Evolutionary conservation across 2,888 invertebrate genomes (phyloP).

Genomic region (Chaitophorus viminalis): DNA sequence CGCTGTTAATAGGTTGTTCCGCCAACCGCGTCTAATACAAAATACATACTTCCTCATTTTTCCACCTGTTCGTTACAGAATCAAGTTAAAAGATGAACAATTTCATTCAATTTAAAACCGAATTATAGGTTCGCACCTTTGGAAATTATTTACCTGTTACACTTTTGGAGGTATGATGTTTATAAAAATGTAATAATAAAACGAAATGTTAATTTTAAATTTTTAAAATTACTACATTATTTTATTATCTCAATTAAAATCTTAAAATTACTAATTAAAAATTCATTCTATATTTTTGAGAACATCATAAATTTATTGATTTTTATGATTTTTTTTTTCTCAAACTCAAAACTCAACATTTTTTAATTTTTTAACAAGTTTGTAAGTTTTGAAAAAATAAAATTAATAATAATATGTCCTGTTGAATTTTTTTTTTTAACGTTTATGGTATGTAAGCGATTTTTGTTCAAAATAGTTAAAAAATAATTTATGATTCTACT

Average conservation of each 20-base stretch:
- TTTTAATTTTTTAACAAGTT: too few species aligned
- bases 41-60: conserved; percentile 38
- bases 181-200: not conserved
- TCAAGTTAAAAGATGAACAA: conserved; percentile 41
- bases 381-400: too few species aligned
- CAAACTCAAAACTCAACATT: too few species aligned
- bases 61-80: conserved; percentile 31
- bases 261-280: not conserved
- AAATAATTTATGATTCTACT: too few species aligned
- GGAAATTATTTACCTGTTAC: not conserved
- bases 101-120: conserved; percentile 6
- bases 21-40: conserved; percentile 20
- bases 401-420: too few species aligned
- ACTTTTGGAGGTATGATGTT: not conserved
- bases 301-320: too few species aligned
- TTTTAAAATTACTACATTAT: not conserved
- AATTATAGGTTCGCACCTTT: not conserved
- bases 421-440: too few species aligned
- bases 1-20: conserved; percentile 47
- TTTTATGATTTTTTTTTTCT: too few species aligned
- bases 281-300: too few species aligned
- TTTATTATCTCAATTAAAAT: not conserved
- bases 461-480: too few species aligned
- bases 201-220: not conserved
- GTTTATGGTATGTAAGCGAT: too few species aligned